Percentiles rank a stretch among this genome's conserved stretches.
Conservation (phyloP, 2,888 invertebrate species). For the Argyresthia albistria region DNA sequence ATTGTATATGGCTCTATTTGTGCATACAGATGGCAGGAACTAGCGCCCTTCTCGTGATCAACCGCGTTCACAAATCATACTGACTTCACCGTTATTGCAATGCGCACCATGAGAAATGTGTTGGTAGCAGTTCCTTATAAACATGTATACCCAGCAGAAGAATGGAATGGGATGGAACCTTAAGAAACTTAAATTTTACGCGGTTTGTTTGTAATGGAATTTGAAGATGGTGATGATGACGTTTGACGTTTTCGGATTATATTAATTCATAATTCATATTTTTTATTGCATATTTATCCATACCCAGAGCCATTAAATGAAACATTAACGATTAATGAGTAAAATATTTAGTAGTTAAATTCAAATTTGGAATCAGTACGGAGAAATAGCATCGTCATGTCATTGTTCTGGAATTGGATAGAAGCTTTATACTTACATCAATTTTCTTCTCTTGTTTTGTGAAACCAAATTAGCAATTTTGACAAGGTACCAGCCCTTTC, state of each 20-base stretch:
- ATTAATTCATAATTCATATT: no score
- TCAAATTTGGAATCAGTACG: no score
- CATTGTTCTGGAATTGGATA: no score
- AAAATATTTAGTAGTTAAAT: no score
- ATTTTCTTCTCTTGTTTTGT: no score
- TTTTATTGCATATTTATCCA: no score
- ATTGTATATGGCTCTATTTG: no score
- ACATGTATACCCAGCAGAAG: neutral
- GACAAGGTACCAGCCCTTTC: neutral
- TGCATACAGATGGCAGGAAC: no score
- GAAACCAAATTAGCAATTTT: neutral
- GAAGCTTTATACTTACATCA: no score
- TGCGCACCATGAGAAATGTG: neutral
- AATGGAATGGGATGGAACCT: neutral
- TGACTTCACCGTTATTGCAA: slow-evolving; percentile 2
- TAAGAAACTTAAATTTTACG: neutral
- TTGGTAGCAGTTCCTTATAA: neutral
- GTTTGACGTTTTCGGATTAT: neutral
- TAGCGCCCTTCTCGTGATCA: neutral
- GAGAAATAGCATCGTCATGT: no score
- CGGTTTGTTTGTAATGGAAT: neutral
- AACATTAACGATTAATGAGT: no score
- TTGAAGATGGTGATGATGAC: neutral
- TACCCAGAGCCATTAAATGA: no score
- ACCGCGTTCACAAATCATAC: slow-evolving; percentile 1